Evolutionary conservation across 2,888 invertebrate species (phyloP).

Genomic region (Lochmaea crataegi): DNA sequence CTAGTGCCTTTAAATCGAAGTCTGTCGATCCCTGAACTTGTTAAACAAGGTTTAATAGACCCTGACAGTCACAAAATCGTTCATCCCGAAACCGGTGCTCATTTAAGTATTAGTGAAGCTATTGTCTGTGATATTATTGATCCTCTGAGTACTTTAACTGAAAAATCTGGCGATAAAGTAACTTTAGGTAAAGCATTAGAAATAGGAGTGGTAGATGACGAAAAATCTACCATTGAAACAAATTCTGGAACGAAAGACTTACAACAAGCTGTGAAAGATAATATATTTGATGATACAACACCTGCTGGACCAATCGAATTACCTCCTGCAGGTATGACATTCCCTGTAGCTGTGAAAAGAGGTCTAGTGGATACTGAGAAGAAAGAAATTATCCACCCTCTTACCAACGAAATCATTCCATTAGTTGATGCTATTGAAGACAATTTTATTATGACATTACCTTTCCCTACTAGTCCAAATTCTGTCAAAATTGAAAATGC

Average conservation of each 20-base stretch:
- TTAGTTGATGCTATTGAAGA: conserved; percentile 78
- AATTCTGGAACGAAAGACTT: conserved; percentile 73
- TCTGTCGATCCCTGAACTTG: conserved; percentile 84
- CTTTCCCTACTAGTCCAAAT: conserved; percentile 76
- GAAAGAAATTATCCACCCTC: conserved; percentile 78
- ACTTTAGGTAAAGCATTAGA: conserved; percentile 83
- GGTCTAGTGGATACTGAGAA: conserved; percentile 77
- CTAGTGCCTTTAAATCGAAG: conserved; percentile 84
- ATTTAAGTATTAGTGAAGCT: conserved; percentile 83
- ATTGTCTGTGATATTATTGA: conserved; percentile 90
- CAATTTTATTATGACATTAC: conserved; percentile 83
- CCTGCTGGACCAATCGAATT: conserved; percentile 67
- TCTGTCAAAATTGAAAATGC: conserved; percentile 78
- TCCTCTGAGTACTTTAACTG: conserved; percentile 77
- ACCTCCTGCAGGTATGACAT: conserved; percentile 86
- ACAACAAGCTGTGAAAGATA: conserved; percentile 76
- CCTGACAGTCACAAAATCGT: conserved; percentile 78
- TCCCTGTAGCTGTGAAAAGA: conserved; percentile 80
- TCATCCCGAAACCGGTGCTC: conserved; percentile 87
- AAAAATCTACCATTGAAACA: conserved; percentile 75
- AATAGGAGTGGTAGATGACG: conserved; percentile 76
- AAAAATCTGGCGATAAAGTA: conserved; percentile 73
- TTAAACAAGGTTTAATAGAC: conserved; percentile 88
- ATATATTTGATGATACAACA: conserved; percentile 70
- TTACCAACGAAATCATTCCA: conserved; percentile 74